These are phyloP conservation scores for Hecatera dysodea DNA, from an alignment of 2,888 invertebrate genomes.

Conservation along the genomic window DNA sequence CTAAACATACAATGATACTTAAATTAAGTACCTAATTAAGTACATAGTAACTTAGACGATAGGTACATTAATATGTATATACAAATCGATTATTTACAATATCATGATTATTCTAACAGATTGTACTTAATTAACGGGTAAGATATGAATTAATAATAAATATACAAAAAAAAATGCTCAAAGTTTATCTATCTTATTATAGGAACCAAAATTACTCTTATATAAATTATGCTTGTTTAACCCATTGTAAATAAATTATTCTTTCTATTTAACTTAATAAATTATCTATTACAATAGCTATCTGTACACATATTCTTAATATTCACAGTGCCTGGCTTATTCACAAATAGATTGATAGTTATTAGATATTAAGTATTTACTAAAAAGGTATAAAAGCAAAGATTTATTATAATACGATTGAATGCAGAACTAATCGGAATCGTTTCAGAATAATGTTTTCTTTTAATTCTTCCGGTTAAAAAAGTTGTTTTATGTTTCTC, in stretches of 20 bases:
- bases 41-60: slow-evolving; percentile 64
- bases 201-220: slow-evolving; percentile 88
- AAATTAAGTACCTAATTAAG: slow-evolving; percentile 68
- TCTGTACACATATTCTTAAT: slow-evolving; percentile 82
- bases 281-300: slow-evolving; percentile 80
- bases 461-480: slow-evolving; percentile 5
- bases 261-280: slow-evolving; percentile 77
- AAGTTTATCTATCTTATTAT: slow-evolving; percentile 86
- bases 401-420: slow-evolving; percentile 21
- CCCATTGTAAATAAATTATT: slow-evolving; percentile 86
- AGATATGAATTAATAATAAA: slow-evolving; percentile 79
- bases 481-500: slow-evolving; percentile 1
- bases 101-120: slow-evolving; percentile 65
- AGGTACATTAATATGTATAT: slow-evolving; percentile 65
- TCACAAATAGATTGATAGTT: slow-evolving; percentile 52
- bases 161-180: slow-evolving; percentile 83
- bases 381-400: slow-evolving; percentile 57
- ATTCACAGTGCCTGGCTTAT: slow-evolving; percentile 74
- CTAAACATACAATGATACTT: slow-evolving; percentile 62
- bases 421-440: slow-evolving; percentile 36
- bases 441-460: neutral
- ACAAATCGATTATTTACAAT: slow-evolving; percentile 65
- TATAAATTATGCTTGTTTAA: slow-evolving; percentile 70
- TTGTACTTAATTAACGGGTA: slow-evolving; percentile 72
- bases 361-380: slow-evolving; percentile 41